phyloP scores from a whole-genome alignment of 2,888 invertebrate species.

The Lepidonotus clava region DNA sequence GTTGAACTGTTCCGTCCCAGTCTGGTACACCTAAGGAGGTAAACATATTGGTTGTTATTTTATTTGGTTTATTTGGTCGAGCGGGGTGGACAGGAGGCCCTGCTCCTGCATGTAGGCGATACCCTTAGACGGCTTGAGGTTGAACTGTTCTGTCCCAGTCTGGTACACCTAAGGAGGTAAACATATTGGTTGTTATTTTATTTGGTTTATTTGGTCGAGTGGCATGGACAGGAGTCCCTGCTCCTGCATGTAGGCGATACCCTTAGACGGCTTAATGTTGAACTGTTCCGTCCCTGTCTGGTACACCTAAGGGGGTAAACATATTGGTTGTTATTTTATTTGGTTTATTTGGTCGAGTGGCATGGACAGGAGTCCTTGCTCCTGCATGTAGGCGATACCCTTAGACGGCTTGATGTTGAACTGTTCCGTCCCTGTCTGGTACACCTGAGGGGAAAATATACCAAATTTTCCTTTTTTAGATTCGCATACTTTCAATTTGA shows the following conservation, averaged over 20 bases:
- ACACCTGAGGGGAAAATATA: too few relatives aligned
- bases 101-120: conserved; percentile 96
- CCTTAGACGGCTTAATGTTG: conserved; percentile 96
- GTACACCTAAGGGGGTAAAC: conserved; percentile 72
- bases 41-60: not conserved
- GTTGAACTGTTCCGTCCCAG: conserved; percentile 92
- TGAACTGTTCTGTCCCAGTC: conserved; percentile 90
- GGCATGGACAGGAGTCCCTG: conserved; percentile 90
- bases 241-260: conserved; percentile 95
- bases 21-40: conserved; percentile 76
- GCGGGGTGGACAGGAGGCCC: conserved; percentile 87
- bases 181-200: too few relatives aligned
- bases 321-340: too few relatives aligned
- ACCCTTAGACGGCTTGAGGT: conserved; percentile 96
- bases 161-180: conserved; percentile 73
- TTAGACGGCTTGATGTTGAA: conserved; percentile 98
- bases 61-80: too few relatives aligned
- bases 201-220: too few relatives aligned
- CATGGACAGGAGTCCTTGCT: conserved; percentile 90
- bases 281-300: conserved; percentile 88
- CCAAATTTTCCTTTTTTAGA: too few relatives aligned
- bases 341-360: too few relatives aligned
- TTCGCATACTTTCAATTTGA: too few relatives aligned
- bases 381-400: conserved; percentile 95
- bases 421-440: conserved; percentile 85